Percentiles rank a stretch among this genome's conserved stretches.
phyloP scores from a whole-genome alignment of 1,140 invertebrate genomes.

The Drosophila nigrodunni region DNA sequence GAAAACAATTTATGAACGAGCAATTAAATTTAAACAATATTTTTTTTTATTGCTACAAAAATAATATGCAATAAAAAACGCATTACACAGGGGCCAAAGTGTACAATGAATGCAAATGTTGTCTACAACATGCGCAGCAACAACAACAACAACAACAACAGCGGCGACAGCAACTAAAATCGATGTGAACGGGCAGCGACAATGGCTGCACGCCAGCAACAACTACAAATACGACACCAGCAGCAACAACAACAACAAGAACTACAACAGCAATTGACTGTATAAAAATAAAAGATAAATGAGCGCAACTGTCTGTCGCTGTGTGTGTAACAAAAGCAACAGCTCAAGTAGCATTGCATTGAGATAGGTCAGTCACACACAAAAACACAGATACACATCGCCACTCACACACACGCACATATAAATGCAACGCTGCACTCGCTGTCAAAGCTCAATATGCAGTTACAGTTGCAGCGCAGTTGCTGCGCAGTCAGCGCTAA shows the following conservation, averaged over 20 bases:
- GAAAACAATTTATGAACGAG: slow-evolving; percentile 62
- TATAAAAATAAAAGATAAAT: slow-evolving; percentile 80
- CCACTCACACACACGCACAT: slow-evolving; percentile 34
- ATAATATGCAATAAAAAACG: slow-evolving; percentile 45
- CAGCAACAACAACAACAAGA: slow-evolving; percentile 42
- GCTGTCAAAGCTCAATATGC: slow-evolving; percentile 56
- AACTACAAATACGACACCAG: slow-evolving; percentile 25
- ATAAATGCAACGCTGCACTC: slow-evolving; percentile 59
- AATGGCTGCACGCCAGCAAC: slow-evolving; percentile 46
- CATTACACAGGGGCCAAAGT: slow-evolving; percentile 65
- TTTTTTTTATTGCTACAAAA: slow-evolving; percentile 46
- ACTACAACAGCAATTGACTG: slow-evolving; percentile 44
- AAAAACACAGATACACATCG: slow-evolving; percentile 47
- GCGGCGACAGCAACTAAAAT: slow-evolving; percentile 30
- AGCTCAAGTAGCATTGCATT: slow-evolving; percentile 76
- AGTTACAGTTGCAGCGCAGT: slow-evolving; percentile 45
- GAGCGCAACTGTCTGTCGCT: slow-evolving; percentile 61
- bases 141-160: slow-evolving; percentile 27
- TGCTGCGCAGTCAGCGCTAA: slow-evolving; percentile 25
- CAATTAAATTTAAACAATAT: slow-evolving; percentile 61
- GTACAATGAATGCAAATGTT: slow-evolving; percentile 77
- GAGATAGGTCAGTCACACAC: slow-evolving; percentile 84
- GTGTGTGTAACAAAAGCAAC: slow-evolving; percentile 53
- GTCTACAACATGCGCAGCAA: slow-evolving; percentile 36
- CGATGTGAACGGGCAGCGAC: slow-evolving; percentile 45